Conservation (phyloP, 2,797 vertebrate species). For the Labroides dimidiatus region DNA sequence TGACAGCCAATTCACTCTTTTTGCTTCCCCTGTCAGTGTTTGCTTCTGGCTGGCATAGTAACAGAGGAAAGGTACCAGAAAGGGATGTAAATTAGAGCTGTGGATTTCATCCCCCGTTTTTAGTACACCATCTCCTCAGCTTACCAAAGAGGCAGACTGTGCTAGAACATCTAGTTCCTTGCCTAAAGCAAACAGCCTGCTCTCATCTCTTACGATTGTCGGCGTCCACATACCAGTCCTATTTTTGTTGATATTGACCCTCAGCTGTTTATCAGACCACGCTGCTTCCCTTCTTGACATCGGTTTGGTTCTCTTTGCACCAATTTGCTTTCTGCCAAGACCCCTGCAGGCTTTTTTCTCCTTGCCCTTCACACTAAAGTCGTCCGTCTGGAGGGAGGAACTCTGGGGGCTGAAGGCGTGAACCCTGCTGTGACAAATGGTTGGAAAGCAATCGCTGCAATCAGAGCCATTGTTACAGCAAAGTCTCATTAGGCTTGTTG, state of each 20-base stretch:
- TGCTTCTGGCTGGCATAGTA: neutral
- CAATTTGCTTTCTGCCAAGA: conserved; percentile 28
- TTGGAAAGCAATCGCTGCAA: conserved; percentile 39
- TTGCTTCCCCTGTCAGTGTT: neutral
- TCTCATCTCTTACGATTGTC: conserved; percentile 5
- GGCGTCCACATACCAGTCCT: conserved; percentile 1
- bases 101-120: neutral
- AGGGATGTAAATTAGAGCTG: neutral
- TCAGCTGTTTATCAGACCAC: conserved; percentile 5
- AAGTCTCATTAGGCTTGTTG: conserved; percentile 50
- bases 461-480: conserved; percentile 54
- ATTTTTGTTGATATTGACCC: conserved; percentile 15
- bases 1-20: neutral
- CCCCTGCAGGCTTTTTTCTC: conserved; percentile 22
- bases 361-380: conserved; percentile 43
- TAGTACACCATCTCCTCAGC: neutral
- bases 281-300: conserved; percentile 25
- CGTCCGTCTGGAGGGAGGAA: conserved; percentile 37
- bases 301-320: conserved; percentile 13
- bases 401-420: conserved; percentile 24
- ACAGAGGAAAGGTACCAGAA: neutral
- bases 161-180: conserved; percentile 6
- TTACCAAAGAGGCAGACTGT: neutral
- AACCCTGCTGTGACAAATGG: conserved; percentile 25
- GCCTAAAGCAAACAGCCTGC: neutral